Conservation (phyloP, 2,888 invertebrate genomes). For the Labia minor region DNA sequence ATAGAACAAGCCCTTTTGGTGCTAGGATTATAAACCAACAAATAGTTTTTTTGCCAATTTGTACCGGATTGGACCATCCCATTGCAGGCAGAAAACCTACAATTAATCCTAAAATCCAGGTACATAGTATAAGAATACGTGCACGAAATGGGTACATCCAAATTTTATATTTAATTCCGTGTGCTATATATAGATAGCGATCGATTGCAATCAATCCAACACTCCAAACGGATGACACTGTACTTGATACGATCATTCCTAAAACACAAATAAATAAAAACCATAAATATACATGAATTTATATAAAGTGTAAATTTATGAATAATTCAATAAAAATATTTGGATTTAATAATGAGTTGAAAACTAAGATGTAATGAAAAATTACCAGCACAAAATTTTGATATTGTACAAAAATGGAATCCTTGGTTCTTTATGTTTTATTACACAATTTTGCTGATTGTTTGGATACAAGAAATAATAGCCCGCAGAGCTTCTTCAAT, state of each 20-base stretch:
- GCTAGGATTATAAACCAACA: constrained; percentile 49
- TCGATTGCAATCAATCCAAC: constrained; percentile 53
- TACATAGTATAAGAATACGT: constrained; percentile 42
- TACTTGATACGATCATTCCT: constrained; percentile 54
- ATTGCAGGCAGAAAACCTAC: constrained; percentile 50
- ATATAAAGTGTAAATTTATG: constrained; percentile 19
- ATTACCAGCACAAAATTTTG: too few relatives aligned
- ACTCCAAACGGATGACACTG: constrained; percentile 52
- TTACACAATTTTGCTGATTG: too few relatives aligned
- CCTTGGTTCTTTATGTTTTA: too few relatives aligned
- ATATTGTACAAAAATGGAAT: too few relatives aligned
- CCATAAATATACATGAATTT: neutral
- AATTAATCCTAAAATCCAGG: constrained; percentile 48
- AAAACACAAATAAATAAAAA: constrained; percentile 26
- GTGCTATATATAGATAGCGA: constrained; percentile 51
- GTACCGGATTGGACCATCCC: constrained; percentile 45
- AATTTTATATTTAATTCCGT: constrained; percentile 50
- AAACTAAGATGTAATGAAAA: too few relatives aligned
- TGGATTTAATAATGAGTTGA: too few relatives aligned
- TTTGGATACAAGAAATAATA: too few relatives aligned
- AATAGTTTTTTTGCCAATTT: constrained; percentile 38
- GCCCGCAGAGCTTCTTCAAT: too few relatives aligned
- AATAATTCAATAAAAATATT: constrained; percentile 15
- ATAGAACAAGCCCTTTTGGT: constrained; percentile 43
- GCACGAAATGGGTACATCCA: constrained; percentile 50